Percentiles rank a stretch among this genome's conserved stretches.
Evolutionary conservation across 2,888 invertebrate genomes (phyloP).

Genomic region (Neoaliturus tenellus): DNA sequence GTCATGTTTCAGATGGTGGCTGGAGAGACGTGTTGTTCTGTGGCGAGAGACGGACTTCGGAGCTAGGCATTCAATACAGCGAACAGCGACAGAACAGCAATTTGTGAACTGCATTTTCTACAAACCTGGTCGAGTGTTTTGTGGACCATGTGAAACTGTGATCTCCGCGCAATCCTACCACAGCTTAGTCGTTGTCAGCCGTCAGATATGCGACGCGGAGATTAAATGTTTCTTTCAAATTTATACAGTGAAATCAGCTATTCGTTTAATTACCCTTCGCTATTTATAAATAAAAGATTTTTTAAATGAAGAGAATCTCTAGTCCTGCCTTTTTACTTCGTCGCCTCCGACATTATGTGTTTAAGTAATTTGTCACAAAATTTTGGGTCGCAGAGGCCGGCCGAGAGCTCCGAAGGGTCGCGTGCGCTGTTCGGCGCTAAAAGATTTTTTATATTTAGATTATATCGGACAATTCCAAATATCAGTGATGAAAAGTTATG

Average conservation of each 20-base stretch:
- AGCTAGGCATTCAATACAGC: constrained; percentile 63
- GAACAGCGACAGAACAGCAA: constrained; percentile 62
- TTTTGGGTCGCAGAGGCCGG: constrained; percentile 17
- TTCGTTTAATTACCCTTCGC: constrained; percentile 52
- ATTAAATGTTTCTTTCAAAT: constrained; percentile 41
- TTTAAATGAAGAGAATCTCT: constrained; percentile 64
- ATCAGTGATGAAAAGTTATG: constrained; percentile 58
- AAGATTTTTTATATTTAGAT: constrained; percentile 63
- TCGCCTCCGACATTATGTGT: constrained; percentile 47
- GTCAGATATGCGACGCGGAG: constrained; percentile 25
- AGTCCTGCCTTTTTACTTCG: constrained; percentile 66
- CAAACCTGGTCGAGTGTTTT: constrained; percentile 55
- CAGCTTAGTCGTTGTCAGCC: constrained; percentile 2
- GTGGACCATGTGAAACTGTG: constrained; percentile 51
- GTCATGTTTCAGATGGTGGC: constrained; percentile 54
- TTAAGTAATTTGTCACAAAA: constrained; percentile 40
- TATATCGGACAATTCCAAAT: constrained; percentile 56
- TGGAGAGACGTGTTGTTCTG: constrained; percentile 55
- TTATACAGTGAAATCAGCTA: constrained; percentile 52
- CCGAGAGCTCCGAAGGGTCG: constrained; percentile 49
- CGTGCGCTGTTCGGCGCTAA: constrained; percentile 61
- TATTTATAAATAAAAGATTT: constrained; percentile 59
- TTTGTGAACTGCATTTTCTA: no score
- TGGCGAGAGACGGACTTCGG: constrained; percentile 60
- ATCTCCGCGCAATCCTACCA: constrained; percentile 37